Conservation (phyloP, 2,888 invertebrate genomes). For the Apodemia hepburni region DNA sequence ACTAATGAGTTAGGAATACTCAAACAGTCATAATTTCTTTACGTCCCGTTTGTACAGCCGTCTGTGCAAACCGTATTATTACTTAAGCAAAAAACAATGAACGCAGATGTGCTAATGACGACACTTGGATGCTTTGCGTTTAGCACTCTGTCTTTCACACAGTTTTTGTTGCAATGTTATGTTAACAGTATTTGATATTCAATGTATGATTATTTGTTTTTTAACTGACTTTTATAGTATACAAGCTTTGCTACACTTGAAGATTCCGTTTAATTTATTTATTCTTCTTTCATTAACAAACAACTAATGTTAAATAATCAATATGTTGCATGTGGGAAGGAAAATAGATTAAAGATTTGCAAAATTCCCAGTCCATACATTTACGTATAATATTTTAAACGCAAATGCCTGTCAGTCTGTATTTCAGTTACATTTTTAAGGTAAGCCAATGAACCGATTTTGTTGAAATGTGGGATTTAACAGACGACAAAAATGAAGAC, state of each 20-base stretch:
- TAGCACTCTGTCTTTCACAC: conserved; percentile 25
- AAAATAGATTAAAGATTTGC: too few relatives aligned
- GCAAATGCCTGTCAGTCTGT: too few relatives aligned
- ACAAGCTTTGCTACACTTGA: background rate
- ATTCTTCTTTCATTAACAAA: background rate
- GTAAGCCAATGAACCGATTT: too few relatives aligned
- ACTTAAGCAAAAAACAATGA: conserved; percentile 32
- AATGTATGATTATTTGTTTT: background rate
- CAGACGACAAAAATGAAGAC: too few relatives aligned
- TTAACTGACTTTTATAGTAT: background rate
- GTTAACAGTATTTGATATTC: conserved; percentile 17
- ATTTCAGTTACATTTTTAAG: too few relatives aligned
- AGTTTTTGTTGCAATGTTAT: conserved; percentile 19
- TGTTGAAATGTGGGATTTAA: too few relatives aligned
- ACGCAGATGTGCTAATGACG: conserved; percentile 29
- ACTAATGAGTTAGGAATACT: conserved; percentile 34
- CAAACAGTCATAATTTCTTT: conserved; percentile 26
- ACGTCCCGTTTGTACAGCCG: conserved; percentile 21
- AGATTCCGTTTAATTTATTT: background rate
- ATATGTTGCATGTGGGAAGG: too few relatives aligned
- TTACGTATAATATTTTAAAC: too few relatives aligned
- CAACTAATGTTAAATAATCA: too few relatives aligned
- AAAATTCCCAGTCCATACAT: too few relatives aligned
- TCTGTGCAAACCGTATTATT: conserved; percentile 29
- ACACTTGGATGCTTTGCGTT: conserved; percentile 24